Evolutionary conservation across 2,113 vertebrate species (phyloP).

Genomic region (Setophaga coronata): DNA sequence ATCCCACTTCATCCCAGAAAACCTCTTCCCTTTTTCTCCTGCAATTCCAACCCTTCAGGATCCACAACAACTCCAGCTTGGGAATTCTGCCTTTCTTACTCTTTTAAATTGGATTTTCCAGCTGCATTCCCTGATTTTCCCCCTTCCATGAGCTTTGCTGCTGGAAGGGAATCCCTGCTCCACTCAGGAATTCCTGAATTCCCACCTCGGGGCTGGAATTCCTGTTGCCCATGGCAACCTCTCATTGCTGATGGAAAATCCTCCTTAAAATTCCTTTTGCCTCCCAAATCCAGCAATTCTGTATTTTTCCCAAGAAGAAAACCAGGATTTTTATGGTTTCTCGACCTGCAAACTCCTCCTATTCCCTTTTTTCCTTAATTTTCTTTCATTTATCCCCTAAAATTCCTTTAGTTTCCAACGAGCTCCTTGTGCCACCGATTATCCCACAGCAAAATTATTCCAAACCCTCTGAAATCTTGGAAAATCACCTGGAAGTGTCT

Average conservation of each 20-base stretch:
- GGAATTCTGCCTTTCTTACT: background rate
- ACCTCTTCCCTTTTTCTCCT: background rate
- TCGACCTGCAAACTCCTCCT: background rate
- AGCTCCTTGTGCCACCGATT: background rate
- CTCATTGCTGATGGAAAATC: background rate
- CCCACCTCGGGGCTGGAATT: background rate
- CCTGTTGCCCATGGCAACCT: conserved; percentile 34
- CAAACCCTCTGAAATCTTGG: background rate
- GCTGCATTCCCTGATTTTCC: background rate
- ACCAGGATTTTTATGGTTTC: background rate
- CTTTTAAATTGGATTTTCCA: background rate
- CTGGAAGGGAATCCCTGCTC: conserved; percentile 36
- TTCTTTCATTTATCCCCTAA: background rate
- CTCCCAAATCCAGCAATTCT: background rate
- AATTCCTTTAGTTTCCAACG: accelerated
- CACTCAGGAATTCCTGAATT: background rate
- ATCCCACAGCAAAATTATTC: background rate
- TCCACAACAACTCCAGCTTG: background rate
- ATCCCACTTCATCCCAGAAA: background rate
- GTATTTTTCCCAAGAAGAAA: background rate
- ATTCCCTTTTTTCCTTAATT: background rate
- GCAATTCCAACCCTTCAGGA: background rate
- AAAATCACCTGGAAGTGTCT: background rate
- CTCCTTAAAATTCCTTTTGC: background rate
- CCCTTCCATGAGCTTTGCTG: background rate